Evolutionary conservation across 2,113 vertebrate genomes (phyloP), one percentile per base, ranked within the genome.

Genomic region (Leptosomus discolor): DNA sequence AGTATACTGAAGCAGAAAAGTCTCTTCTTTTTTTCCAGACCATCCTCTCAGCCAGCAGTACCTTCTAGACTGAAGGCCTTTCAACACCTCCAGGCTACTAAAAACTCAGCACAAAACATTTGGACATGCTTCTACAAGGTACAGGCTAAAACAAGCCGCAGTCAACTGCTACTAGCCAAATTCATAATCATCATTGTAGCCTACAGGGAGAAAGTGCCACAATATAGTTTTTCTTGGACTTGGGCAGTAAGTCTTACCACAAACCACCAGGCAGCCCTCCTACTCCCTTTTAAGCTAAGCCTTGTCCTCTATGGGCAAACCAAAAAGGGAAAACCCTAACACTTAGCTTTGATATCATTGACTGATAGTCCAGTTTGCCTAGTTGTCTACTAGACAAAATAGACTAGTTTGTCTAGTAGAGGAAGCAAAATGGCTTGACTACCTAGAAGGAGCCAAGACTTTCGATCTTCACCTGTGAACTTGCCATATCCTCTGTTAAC

Each of bases 141-240:
- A 60, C 11, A 71, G 21, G 10, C 3, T 56, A 48, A 78, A 56
- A 14, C 26, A 63, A 75, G 23, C 3, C 8, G n/a, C 10, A 23
- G 6, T 14, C 15, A 69, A 30, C 43, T 51, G 5, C 53, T 80
- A 19, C 19, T n/a, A 37, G 5, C 3, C 29, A 53, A 56, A 46
- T 14, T 37, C 24, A 69, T 20, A 39, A 27, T 21, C 36, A 56
- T 5, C 16, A 23, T 51, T 39, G 27, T 4, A 5, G 4, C n/a
- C 24, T 46, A 29, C n/a, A 37, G 8, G 5, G 9, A 43, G 4
- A 16, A 2, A 36, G 14, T 43, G 0, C 36, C 19, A 16, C 11
- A 51, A 23, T 3, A 41, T 0, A 51, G 11, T 23, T 71, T 70
- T 34, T 32, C 37, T 76, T 46, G 12, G 30, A 64, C 23, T 45